Conservation (phyloP, 2,797 vertebrate species). For the Pangasius krempfi region DNA sequence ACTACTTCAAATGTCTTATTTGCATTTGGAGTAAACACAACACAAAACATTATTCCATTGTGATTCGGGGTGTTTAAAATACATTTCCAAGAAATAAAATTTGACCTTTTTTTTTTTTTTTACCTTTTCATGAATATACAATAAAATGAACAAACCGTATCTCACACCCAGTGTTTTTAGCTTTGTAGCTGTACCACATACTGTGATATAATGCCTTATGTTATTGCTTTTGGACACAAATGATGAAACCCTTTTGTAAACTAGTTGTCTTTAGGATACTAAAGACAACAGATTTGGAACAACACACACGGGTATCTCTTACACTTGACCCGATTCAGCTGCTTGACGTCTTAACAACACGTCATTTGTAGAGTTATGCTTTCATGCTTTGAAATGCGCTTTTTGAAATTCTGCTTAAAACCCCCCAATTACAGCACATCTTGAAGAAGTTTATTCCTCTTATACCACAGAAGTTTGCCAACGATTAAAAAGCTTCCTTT, state of each 20-base stretch:
- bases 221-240: neutral
- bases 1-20: no score
- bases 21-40: neutral
- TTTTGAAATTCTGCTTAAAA: neutral
- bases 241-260: neutral
- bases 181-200: neutral
- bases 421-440: neutral
- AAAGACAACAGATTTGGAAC: neutral
- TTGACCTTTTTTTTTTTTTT: neutral
- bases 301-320: neutral
- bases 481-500: neutral
- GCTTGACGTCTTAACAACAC: neutral
- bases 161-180: neutral
- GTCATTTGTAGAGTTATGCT: neutral
- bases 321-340: no score
- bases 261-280: neutral
- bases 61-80: neutral
- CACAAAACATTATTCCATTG: neutral
- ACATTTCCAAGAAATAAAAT: neutral
- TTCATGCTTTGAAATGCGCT: neutral
- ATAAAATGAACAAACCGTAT: neutral
- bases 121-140: neutral
- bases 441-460: neutral
- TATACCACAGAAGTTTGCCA: neutral
- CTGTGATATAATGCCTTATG: neutral